These are phyloP conservation scores for Microplitis demolitor DNA, from an alignment of 1,140 invertebrate species.

Conservation along the genomic window DNA sequence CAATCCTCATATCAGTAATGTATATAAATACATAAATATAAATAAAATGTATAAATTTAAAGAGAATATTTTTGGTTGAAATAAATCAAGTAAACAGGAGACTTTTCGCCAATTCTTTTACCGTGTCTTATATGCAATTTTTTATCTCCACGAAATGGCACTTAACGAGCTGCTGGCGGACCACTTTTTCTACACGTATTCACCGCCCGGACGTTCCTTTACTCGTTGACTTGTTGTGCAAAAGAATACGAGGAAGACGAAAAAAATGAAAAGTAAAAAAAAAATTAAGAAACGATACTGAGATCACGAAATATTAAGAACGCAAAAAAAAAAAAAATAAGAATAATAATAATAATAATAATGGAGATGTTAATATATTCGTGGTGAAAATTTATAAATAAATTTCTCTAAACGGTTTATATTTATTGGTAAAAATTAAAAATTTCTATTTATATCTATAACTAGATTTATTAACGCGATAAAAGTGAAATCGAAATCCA, in stretches of 20 bases:
- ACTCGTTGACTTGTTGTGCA: background rate
- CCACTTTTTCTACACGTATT: constrained; percentile 2
- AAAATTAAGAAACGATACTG: too few species aligned
- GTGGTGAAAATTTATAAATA: too few species aligned
- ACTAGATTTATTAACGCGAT: too few species aligned
- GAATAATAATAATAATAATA: too few species aligned
- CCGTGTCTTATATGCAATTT: constrained; percentile 2
- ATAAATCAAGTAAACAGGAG: background rate
- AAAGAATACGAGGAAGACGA: background rate
- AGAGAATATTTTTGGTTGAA: background rate
- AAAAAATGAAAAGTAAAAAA: background rate
- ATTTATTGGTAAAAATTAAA: too few species aligned
- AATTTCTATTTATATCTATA: too few species aligned
- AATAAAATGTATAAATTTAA: background rate
- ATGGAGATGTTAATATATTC: too few species aligned
- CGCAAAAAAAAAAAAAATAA: too few species aligned
- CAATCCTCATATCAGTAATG: background rate
- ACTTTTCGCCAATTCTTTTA: constrained; percentile 4
- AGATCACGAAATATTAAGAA: too few species aligned
- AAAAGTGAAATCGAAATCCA: too few species aligned
- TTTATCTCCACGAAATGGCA: constrained; percentile 1
- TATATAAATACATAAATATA: background rate
- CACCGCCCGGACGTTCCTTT: background rate
- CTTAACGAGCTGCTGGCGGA: constrained; percentile 11
- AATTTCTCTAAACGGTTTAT: too few species aligned